These are phyloP conservation scores for Eucera pruinosa DNA, from an alignment of 2,888 invertebrate species.

Conservation along the genomic window DNA sequence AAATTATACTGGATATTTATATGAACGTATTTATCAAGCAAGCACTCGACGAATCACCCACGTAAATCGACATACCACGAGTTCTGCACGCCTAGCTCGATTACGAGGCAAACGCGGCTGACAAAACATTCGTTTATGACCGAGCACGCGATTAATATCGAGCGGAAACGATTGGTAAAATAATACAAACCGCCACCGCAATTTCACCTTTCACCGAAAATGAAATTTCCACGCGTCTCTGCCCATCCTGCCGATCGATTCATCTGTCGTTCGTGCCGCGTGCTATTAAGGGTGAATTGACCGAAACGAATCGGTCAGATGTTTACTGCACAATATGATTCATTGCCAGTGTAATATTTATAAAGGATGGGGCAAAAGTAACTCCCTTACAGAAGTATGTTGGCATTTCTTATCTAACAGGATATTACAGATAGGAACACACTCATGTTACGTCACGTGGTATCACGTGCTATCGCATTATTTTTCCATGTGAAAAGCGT, in stretches of 20 bases:
- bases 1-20: not conserved
- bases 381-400: too few relatives aligned
- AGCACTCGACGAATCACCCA: not conserved
- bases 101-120: not conserved
- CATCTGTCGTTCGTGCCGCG: not conserved
- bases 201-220: conserved; percentile 2
- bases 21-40: not conserved
- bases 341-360: too few relatives aligned
- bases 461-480: too few relatives aligned
- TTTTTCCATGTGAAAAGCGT: too few relatives aligned
- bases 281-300: not conserved
- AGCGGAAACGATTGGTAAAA: conserved; percentile 6
- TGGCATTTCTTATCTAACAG: too few relatives aligned
- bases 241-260: not conserved
- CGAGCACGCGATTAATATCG: not conserved
- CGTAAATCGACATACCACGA: not conserved
- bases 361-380: too few relatives aligned
- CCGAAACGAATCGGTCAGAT: not conserved
- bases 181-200: conserved; percentile 11
- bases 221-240: conserved; percentile 4
- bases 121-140: not conserved
- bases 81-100: not conserved
- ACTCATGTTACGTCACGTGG: too few relatives aligned
- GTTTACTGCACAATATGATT: too few relatives aligned
- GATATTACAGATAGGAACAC: too few relatives aligned